These are phyloP conservation scores for Dynastes maya DNA, from an alignment of 2,888 invertebrate genomes.

Conservation along the genomic window DNA sequence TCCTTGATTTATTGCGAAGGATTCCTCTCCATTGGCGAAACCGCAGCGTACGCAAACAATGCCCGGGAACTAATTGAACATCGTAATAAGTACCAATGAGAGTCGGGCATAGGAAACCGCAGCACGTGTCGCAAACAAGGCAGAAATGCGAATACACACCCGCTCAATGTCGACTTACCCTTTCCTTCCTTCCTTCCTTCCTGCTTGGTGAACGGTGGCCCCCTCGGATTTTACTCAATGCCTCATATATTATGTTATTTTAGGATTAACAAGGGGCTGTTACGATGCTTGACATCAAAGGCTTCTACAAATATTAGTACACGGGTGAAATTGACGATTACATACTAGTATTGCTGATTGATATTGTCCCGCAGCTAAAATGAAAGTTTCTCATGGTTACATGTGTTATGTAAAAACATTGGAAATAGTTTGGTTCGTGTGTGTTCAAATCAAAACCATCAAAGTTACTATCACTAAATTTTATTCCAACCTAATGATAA, in stretches of 20 bases:
- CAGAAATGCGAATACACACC: slow-evolving; percentile 62
- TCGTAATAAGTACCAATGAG: slow-evolving; percentile 58
- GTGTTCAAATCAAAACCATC: too few relatives aligned
- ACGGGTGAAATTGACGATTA: slow-evolving; percentile 57
- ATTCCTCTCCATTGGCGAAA: slow-evolving; percentile 45
- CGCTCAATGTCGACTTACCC: slow-evolving; percentile 55
- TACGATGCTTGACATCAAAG: slow-evolving; percentile 66
- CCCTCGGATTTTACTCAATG: slow-evolving; percentile 57
- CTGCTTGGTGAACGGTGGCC: slow-evolving; percentile 11
- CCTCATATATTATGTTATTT: slow-evolving; percentile 66
- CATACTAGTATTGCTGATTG: slow-evolving; percentile 48
- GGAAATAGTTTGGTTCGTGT: too few relatives aligned
- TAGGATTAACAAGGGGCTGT: slow-evolving; percentile 66
- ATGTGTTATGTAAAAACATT: too few relatives aligned
- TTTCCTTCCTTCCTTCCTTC: slow-evolving; percentile 51
- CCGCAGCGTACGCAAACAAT: slow-evolving; percentile 50
- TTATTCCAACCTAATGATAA: too few relatives aligned
- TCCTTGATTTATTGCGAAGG: slow-evolving; percentile 35
- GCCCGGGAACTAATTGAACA: slow-evolving; percentile 65
- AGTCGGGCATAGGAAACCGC: slow-evolving; percentile 51
- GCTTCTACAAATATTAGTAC: slow-evolving; percentile 65
- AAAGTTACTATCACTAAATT: too few relatives aligned
- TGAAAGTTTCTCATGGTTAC: not conserved
- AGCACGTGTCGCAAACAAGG: slow-evolving; percentile 67
- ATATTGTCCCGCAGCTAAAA: not conserved